Evolutionary conservation across 2,113 vertebrate genomes (phyloP), one percentile per base, ranked within the genome.

Genomic region (Salvator merianae): DNA sequence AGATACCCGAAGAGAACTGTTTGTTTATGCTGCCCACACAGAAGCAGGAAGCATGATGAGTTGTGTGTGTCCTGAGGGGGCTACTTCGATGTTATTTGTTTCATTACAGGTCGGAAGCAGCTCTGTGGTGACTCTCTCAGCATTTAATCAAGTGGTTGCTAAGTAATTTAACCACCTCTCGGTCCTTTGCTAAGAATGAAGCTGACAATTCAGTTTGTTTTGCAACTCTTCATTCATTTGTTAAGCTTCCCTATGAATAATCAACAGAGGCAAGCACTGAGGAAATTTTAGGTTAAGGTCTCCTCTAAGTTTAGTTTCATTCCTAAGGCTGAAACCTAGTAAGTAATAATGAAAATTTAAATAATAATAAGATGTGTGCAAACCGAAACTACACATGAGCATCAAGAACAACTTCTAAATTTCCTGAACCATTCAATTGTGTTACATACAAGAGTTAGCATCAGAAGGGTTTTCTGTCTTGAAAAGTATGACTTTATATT

Each of bases 141-240:
- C 68, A 86, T 91, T 93, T 92, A 86, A 75, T 88, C 84, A 92
- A 93, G 88, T 69, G 89, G 83, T 92, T 94, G 83, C 82, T 81
- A 92, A 90, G 79, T 90, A 10, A 1, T 90, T 92, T 94, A 89
- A 53, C 70, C 75, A 79, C 30, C 79, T 84, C 85, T 92, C 87
- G 82, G 86, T 78, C 70, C 84, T 85, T 90, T 86, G 86, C 2
- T 26, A 30, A 86, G 89, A 92, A 90, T 79, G 79, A 85, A 81
- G 47, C 73, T 91, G 81, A 73, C 55, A 91, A 77, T 84, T 75
- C 55, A 90, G 77, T 84, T 32, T 88, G 30, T 34, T 65, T 71
- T 84, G 69, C 73, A 91, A 24, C 63, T 90, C 47, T 77, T 38
- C 88, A 63, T 85, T 90, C 79, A 34, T 80, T 81, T 63, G 28